Evolutionary conservation across 2,113 vertebrate genomes (phyloP), one percentile per base, ranked within the genome.

Genomic region (Polyodon spathula): DNA sequence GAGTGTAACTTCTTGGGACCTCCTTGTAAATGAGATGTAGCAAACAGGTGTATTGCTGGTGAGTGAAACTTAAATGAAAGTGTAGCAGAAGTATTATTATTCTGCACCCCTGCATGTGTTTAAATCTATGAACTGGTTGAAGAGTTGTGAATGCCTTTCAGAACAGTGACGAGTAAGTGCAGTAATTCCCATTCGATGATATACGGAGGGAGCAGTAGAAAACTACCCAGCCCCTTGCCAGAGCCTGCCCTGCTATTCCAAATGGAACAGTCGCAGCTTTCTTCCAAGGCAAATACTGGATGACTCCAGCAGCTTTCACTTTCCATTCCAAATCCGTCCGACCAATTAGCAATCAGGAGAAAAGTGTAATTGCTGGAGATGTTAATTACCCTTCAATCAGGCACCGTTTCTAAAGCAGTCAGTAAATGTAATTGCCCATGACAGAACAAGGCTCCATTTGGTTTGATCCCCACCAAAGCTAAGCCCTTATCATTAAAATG

Each of bases 401-500:
- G 16, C 12, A 12, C 43, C 7, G 43, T 12, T 44, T 44, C 8
- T 37, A 27, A 16, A 54, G 8, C 16, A 54, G 8, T 50, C 11
- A 14, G 46, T 12, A n/a, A n/a, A 10, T 50, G 46, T 11, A 50
- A 1, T 10, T 50, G 1, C 11, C 46, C 5, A 4, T 12, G 46
- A 50, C 46, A 11, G 11, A 60, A 46, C 37, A 50, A 37, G 40
- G 39, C 37, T 44, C 17, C 40, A 17, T 56, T 44, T 44, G 39
- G 60, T 10, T 40, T 37, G 54, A 2, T 52, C 14, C 14, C 9
- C 9, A 39, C 54, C 12, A 14, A 40, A 16, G n/a, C n/a, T 16
- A 51, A 43, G 43, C 43, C 42, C 53, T 39, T 53, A 57, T 57
- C 37, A 59, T 44, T 60, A 59, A 64, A 63, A 44, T 59, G n/a